Conservation (phyloP, 2,888 invertebrate species). For the Brassicogethes aeneus region DNA sequence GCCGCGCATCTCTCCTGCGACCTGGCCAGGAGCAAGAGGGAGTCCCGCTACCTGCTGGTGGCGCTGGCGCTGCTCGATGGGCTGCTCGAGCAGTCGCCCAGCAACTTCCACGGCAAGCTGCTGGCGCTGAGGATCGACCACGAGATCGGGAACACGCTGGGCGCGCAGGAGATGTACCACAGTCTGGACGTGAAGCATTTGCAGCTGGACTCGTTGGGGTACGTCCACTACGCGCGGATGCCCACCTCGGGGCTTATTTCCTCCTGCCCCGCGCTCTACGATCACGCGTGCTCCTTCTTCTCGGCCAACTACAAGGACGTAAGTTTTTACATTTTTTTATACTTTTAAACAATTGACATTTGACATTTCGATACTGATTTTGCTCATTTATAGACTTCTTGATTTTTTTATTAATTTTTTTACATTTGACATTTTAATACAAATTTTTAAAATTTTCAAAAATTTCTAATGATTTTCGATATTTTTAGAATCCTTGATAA, state of each 20-base stretch:
- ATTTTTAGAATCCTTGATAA: too few relatives aligned
- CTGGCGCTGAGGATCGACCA: conserved; percentile 76
- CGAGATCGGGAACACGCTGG: conserved; percentile 56
- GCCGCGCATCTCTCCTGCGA: conserved; percentile 64
- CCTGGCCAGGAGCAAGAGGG: conserved; percentile 45
- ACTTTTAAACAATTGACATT: too few relatives aligned
- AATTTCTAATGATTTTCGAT: too few relatives aligned
- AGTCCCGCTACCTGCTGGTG: conserved; percentile 49
- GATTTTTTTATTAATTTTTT: too few relatives aligned
- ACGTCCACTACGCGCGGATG: conserved; percentile 68
- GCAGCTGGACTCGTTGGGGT: conserved; percentile 86
- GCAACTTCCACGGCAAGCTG: conserved; percentile 85
- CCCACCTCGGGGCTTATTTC: conserved; percentile 63
- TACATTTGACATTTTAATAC: too few relatives aligned
- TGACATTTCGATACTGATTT: neutral
- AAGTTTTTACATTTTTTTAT: too few relatives aligned
- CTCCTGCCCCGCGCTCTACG: conserved; percentile 60
- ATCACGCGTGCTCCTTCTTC: conserved; percentile 77
- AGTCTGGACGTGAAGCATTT: conserved; percentile 86
- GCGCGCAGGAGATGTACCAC: conserved; percentile 66
- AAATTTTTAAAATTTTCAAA: too few relatives aligned
- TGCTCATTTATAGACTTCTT: neutral
- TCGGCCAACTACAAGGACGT: conserved; percentile 83
- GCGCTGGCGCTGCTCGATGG: conserved; percentile 64
- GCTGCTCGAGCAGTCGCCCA: conserved; percentile 66